Evolutionary conservation across 2,888 invertebrate species (phyloP), one percentile per base, ranked within the genome.

Genomic region (Meiosimyza decipiens): DNA sequence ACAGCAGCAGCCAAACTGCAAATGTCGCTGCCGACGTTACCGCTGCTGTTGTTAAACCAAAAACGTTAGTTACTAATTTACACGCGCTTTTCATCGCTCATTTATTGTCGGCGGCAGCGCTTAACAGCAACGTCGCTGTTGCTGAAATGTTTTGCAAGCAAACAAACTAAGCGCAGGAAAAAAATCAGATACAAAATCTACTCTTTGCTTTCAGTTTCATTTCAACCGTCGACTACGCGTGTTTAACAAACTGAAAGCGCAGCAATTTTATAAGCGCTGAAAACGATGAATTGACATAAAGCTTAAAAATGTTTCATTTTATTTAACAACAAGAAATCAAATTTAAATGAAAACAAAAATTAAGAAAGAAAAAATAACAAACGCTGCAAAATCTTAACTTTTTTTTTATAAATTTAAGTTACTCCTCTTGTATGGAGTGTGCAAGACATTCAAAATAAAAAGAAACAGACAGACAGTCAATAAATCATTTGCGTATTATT

Each of bases 171-270:
- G 40, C 67, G 67, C 57, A 40, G 40, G 4, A 40, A 67, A 67
- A 69, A 69, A 69, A 62, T 59, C 28, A 68, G 40, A 59, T 60
- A 59, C 68, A 40, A 49, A 12, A 60, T 60, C 50, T 60, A 18
- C 60, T 52, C 40, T 78, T 77, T 79, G 86, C 86, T 87, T 87
- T 87, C 87, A 87, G 87, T 87, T 87, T 87, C 87, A 83, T 86
- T 87, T 85, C 81, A 86, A 82, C 69, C 69, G 59, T 69, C 52
- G 69, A 60, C 51, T 28, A 33, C 51, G 60, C 69, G 60, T 52
- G 69, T 69, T 51, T 69, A n/a, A 52, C 18, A 28, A 51, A 60
- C 40, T 51, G 69, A 15, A 52, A 63, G 63, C 63, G 16, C 63
- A 63, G 13, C 47, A 49, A 16, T 63, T 52, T 33, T 18, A 60